Evolutionary conservation across 2,113 vertebrate genomes (phyloP).

Genomic region (Limnothrissa miodon): DNA sequence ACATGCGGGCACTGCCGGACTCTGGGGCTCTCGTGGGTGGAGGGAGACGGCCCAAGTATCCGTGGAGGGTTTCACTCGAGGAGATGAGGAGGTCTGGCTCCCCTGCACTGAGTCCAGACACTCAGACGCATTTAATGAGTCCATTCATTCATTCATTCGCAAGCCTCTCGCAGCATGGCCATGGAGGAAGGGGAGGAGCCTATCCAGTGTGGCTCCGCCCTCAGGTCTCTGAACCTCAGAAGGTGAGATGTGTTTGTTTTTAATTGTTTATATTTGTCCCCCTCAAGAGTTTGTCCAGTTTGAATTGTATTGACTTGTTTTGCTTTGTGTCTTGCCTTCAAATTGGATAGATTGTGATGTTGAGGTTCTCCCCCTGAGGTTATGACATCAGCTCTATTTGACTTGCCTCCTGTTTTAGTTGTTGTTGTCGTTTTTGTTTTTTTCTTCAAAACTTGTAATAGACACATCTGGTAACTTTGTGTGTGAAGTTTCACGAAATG

Average conservation of each 20-base stretch:
- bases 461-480: conserved; percentile 81
- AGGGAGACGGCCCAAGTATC: conserved; percentile 72
- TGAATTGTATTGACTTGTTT: conserved; percentile 21
- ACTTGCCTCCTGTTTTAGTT: conserved; percentile 35
- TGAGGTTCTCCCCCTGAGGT: conserved; percentile 60
- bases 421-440: no score
- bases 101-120: conserved; percentile 85
- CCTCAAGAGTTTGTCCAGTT: conserved; percentile 19
- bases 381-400: neutral
- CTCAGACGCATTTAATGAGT: conserved; percentile 81
- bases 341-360: conserved; percentile 76
- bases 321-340: conserved; percentile 58
- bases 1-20: conserved; percentile 73
- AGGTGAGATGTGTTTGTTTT: conserved; percentile 75
- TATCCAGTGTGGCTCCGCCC: conserved; percentile 74
- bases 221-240: conserved; percentile 75
- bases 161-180: conserved; percentile 86
- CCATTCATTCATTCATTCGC: conserved; percentile 95
- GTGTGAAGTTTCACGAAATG: conserved; percentile 84
- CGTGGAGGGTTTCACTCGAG: conserved; percentile 75
- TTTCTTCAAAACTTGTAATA: conserved; percentile 71
- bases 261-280: conserved; percentile 20
- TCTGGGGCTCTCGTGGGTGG: conserved; percentile 65
- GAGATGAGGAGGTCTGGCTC: conserved; percentile 86
- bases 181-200: conserved; percentile 61